Percentiles rank a stretch among this genome's conserved stretches.
phyloP scores from a whole-genome alignment of 2,888 invertebrate genomes.

The Pasiphila rectangulata region DNA sequence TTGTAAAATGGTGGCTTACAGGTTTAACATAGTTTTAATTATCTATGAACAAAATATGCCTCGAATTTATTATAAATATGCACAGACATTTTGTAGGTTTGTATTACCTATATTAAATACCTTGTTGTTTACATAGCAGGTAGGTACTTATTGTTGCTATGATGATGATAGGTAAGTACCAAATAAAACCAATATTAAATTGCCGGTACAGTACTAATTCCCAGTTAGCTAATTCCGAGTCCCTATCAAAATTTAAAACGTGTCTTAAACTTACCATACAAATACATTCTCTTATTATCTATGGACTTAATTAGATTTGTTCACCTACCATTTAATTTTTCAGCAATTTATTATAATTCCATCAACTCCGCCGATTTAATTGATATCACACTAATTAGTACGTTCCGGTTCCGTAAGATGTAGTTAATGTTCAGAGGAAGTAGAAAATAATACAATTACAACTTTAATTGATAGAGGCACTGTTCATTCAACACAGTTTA shows the following conservation, averaged over 20 bases:
- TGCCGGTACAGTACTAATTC: too few relatives aligned
- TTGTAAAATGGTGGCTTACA: too few relatives aligned
- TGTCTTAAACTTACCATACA: neutral
- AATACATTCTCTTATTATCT: constrained; percentile 2
- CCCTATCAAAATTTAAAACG: constrained; percentile 6
- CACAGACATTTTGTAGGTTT: too few relatives aligned
- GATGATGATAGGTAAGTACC: too few relatives aligned
- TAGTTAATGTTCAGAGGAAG: constrained; percentile 70
- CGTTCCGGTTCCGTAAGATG: constrained; percentile 71
- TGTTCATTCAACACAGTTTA: constrained; percentile 52
- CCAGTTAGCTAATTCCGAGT: neutral
- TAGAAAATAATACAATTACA: constrained; percentile 70
- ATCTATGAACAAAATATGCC: too few relatives aligned
- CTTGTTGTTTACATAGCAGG: too few relatives aligned
- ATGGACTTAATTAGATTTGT: constrained; percentile 16
- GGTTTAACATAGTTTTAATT: too few relatives aligned
- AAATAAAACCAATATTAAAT: constrained; percentile 9
- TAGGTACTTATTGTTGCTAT: too few relatives aligned
- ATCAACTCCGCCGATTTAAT: constrained; percentile 44
- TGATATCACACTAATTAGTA: constrained; percentile 65
- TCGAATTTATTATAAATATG: too few relatives aligned
- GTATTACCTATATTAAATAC: too few relatives aligned
- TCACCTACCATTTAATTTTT: constrained; percentile 72
- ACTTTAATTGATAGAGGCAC: constrained; percentile 66
- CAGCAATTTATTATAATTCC: constrained; percentile 58